A percentile compares a stretch with the other conserved stretches of the same genome.
Evolutionary conservation across 1,140 invertebrate species (phyloP).

Genomic region (Mizuhopecten yessoensis): DNA sequence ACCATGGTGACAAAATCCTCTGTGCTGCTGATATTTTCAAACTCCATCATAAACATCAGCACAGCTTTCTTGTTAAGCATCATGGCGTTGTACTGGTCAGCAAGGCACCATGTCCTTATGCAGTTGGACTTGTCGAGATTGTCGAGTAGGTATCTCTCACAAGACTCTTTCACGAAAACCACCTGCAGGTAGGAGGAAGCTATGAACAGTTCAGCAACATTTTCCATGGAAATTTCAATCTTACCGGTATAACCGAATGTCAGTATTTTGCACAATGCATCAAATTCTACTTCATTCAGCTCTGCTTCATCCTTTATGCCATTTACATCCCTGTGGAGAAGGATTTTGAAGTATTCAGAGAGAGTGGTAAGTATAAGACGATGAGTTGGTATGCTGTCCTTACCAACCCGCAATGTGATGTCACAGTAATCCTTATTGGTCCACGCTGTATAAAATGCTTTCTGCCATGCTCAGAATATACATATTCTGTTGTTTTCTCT

Average conservation of each 20-base stretch:
- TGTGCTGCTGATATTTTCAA: conserved; percentile 42
- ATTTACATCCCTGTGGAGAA: background rate
- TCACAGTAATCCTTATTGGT: conserved; percentile 47
- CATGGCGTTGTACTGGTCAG: conserved; percentile 21
- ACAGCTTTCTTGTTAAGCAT: background rate
- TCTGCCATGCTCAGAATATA: background rate
- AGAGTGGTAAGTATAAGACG: conserved; percentile 28
- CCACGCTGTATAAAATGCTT: conserved; percentile 27
- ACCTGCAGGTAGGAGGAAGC: conserved; percentile 46
- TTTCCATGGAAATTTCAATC: conserved; percentile 42
- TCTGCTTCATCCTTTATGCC: conserved; percentile 30
- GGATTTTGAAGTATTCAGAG: conserved; percentile 49
- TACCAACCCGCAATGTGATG: conserved; percentile 29
- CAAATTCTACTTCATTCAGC: conserved; percentile 26
- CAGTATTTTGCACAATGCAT: background rate
- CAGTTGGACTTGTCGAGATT: conserved; percentile 48
- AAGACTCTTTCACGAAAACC: conserved; percentile 16
- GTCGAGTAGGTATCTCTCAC: conserved; percentile 37
- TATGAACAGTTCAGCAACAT: conserved; percentile 42
- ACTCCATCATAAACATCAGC: background rate
- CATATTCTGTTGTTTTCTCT: background rate
- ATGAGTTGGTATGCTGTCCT: background rate
- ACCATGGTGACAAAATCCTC: conserved; percentile 24
- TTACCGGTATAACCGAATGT: conserved; percentile 48
- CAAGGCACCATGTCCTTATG: background rate